Evolutionary conservation across 1,140 invertebrate species (phyloP), one percentile per base, ranked within the genome.

Genomic region (Bursaphelenchus mucronatus): DNA sequence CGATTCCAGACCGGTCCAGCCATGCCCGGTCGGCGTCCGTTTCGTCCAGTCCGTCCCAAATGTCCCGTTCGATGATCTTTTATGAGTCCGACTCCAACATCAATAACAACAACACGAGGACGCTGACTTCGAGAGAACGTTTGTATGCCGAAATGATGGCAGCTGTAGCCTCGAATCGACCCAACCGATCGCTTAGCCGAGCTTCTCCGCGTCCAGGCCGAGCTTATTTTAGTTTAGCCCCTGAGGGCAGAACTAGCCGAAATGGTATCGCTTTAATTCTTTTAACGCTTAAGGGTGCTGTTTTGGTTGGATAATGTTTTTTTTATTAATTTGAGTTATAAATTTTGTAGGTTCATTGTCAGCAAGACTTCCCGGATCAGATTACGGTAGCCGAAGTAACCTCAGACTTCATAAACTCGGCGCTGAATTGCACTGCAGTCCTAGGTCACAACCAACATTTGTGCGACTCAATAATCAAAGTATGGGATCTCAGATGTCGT

Each of bases 341-440:
- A 17, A 39, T 59, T n/a, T 3, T 59, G 30, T 30, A 30, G 30
- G 30, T 30, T 30, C 30, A 30, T 30, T 30, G 30, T 30, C 30
- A 30, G 30, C 30, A 30, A 30, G 30, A 30, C 30, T 30, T 30
- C 30, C 30, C 30, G 57, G 40, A 39, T 15, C 10, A n/a, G 57
- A 43, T 3, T 59, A 55, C 19, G 54, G n/a, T n/a, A 55, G 39
- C 54, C n/a, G 19, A 43, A 44, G n/a, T 21, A 55, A 55, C 54
- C 67, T 67, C 11, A 53, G 71, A 39, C 68, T 67, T 8, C 66
- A 67, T 68, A 67, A 67, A 64, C 68, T 67, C 13, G 64, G 68
- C 11, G 67, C 19, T 13, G 57, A 66, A 11, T 51, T 66, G n/a
- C 67, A 65, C 45, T 65, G 13, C 66, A 71, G 43, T 63, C 13